phyloP scores from a whole-genome alignment of 2,113 vertebrate species.

The Myxocyprinus asiaticus region DNA sequence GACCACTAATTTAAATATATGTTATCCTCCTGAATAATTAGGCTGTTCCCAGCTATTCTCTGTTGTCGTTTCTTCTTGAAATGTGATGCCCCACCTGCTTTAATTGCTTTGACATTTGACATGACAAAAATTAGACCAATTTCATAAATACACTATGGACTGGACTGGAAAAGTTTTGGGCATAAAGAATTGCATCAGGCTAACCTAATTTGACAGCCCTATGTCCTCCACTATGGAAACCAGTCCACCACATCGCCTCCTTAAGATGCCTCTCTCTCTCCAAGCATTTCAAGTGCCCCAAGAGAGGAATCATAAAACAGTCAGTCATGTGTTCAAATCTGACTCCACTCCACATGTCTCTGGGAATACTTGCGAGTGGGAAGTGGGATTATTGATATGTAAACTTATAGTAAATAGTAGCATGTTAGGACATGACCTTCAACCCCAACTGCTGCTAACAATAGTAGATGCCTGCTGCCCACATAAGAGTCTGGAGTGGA shows the following conservation, averaged over 20 bases:
- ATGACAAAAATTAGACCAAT: neutral
- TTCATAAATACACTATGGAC: neutral
- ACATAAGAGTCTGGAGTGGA: constrained; percentile 13
- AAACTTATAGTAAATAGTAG: neutral
- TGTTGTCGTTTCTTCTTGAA: neutral
- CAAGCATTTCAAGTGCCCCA: neutral
- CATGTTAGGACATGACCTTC: neutral
- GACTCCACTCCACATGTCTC: constrained; percentile 3
- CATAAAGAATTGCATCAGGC: constrained; percentile 9
- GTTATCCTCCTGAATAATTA: neutral
- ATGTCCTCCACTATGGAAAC: constrained; percentile 19
- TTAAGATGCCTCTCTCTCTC: neutral
- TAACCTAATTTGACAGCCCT: neutral
- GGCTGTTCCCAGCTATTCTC: neutral
- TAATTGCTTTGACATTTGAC: neutral
- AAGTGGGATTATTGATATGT: constrained; percentile 21
- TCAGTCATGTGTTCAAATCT: constrained; percentile 15
- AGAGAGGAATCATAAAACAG: neutral
- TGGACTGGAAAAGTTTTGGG: neutral
- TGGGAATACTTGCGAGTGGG: neutral
- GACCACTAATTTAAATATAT: neutral
- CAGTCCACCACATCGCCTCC: neutral
- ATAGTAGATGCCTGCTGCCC: neutral
- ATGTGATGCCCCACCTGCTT: neutral
- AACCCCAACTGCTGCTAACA: neutral